Evolutionary conservation across 2,113 vertebrate genomes (phyloP), one percentile per base, ranked within the genome.

Genomic region (Siphamia tubifer): DNA sequence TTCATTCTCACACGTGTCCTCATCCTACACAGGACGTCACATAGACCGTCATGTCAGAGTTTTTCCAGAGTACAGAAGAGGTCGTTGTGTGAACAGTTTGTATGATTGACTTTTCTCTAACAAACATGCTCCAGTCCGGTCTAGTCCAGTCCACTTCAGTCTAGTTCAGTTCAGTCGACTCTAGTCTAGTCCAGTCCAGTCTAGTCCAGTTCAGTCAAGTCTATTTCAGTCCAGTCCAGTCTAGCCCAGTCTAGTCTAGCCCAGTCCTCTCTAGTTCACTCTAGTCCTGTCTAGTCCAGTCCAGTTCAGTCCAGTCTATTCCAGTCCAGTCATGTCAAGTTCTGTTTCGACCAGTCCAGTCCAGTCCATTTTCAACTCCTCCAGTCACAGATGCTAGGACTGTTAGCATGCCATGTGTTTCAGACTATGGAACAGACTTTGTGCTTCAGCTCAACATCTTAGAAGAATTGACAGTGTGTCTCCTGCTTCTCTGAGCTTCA

Each of bases 31-130:
- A 27, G 13, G 21, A 44, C 45, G 34, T n/a, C 23, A 49, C 35
- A 53, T 54, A 56, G 36, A 27, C 25, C 8, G 52, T 53, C 65
- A 65, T 68, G 79, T 81, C 77, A 65, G 68, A 85, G 65, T 65
- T 82, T 87, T 89, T 85, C 80, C 89, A 85, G 75, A 78, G 75
- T 57, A 31, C 61, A 71, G 43, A 65, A 47, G 51, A 70, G 66
- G 69, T 68, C 55, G 54, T 80, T 84, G 69, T 74, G 62, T 69
- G 83, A 85, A 83, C 73, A 44, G 36, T 42, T 68, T 42, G 57
- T 39, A 48, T 48, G 68, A 73, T 49, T 54, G 70, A 81, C 25
- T 49, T 57, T 48, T 58, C 30, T n/a, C 7, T 13, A 82, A 63
- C 61, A 80, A 74, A 70, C 40, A 53, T 45, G 34, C 48, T 60